phyloP scores from a whole-genome alignment of 2,797 vertebrate species.

The Acrocephalus scirpaceus region DNA sequence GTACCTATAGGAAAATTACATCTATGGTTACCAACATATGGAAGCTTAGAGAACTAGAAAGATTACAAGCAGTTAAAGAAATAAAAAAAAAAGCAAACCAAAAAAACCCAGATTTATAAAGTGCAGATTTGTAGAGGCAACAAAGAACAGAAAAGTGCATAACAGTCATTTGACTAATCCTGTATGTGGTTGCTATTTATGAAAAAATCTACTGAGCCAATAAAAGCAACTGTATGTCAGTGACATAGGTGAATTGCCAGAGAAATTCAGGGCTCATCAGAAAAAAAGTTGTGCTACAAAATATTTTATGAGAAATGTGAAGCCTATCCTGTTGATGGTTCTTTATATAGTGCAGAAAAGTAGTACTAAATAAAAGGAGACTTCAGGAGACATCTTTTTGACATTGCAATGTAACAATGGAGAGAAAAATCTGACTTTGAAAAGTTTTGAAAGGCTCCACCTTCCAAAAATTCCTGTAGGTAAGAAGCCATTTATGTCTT shows the following conservation, averaged over 20 bases:
- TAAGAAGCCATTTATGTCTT: background rate
- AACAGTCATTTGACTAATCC: constrained; percentile 1
- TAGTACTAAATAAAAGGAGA: background rate
- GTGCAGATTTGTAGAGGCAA: background rate
- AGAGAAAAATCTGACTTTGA: background rate
- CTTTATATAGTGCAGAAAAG: background rate
- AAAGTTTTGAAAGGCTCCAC: background rate
- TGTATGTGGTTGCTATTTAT: constrained; percentile 40
- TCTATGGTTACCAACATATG: constrained; percentile 11
- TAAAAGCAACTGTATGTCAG: constrained; percentile 7
- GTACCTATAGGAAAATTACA: background rate
- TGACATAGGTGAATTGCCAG: constrained; percentile 5
- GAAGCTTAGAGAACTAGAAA: background rate
- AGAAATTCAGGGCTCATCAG: background rate
- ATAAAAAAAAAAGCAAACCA: background rate
- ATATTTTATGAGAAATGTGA: constrained; percentile 14
- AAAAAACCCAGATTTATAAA: background rate
- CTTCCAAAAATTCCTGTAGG: background rate
- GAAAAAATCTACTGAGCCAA: constrained; percentile 14
- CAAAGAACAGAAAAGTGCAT: background rate
- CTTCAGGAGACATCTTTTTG: background rate
- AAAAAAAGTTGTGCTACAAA: background rate
- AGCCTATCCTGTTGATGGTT: background rate
- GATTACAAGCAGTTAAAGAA: background rate
- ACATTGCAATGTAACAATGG: background rate